Conservation (phyloP, 2,797 vertebrate genomes). For the Spondyliosoma cantharus region DNA sequence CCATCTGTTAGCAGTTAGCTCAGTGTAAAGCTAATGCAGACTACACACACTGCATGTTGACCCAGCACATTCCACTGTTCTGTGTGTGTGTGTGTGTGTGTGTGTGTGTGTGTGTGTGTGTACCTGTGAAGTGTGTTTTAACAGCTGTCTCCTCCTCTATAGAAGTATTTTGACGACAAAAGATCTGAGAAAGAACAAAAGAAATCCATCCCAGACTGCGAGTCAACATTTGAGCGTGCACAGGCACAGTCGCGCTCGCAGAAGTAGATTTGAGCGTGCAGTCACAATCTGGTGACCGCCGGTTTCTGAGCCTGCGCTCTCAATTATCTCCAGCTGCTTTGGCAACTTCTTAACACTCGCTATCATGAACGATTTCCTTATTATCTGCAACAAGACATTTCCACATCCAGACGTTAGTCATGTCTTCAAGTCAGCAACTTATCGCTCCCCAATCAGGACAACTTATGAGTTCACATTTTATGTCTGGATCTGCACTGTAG, state of each 20-base stretch:
- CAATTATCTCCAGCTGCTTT: not conserved
- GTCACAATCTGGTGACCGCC: too few relatives aligned
- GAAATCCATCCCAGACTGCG: not conserved
- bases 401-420: not conserved
- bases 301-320: not conserved
- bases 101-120: not conserved
- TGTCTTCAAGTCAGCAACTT: too few relatives aligned
- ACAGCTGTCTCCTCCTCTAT: constrained; percentile 51
- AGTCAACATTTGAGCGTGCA: not conserved
- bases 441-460: too few relatives aligned
- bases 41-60: constrained; percentile 41
- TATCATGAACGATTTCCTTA: not conserved
- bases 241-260: not conserved
- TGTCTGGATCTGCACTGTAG: not conserved
- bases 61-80: constrained; percentile 51
- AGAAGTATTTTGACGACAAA: not conserved
- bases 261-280: not conserved
- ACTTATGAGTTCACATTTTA: too few relatives aligned
- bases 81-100: too few relatives aligned
- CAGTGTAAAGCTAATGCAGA: constrained; percentile 29
- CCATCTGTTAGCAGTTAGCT: constrained; percentile 59
- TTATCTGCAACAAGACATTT: not conserved
- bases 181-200: not conserved
- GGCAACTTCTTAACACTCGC: not conserved
- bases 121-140: constrained; percentile 42